Percentiles rank a stretch among this genome's conserved stretches.
Conservation (phyloP, 1,140 invertebrate genomes). For the Holcopasites calliopsidis region DNA sequence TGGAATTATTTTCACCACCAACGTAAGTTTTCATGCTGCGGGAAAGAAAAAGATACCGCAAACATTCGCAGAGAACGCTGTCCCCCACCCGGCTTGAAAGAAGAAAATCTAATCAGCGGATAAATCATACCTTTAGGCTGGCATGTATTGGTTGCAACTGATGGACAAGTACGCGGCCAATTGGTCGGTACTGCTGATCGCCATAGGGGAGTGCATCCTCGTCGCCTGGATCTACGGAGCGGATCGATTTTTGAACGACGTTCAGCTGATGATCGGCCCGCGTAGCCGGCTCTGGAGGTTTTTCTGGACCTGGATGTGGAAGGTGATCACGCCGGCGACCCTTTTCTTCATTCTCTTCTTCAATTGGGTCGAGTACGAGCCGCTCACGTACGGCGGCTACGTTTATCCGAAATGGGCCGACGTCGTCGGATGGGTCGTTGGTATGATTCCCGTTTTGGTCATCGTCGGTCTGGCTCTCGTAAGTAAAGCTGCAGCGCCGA, state of each 20-base stretch:
- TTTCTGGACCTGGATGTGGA: constrained; percentile 92
- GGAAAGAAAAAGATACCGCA: no score
- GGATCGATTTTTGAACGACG: constrained; percentile 88
- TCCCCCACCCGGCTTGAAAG: no score
- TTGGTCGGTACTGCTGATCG: constrained; percentile 91
- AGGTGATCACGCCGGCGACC: constrained; percentile 87
- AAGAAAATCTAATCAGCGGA: no score
- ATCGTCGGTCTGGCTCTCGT: constrained; percentile 84
- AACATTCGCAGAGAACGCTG: no score
- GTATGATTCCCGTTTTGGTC: constrained; percentile 85
- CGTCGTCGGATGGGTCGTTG: constrained; percentile 88
- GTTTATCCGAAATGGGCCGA: constrained; percentile 89
- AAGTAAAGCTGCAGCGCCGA: constrained; percentile 73
- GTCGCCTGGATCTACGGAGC: constrained; percentile 92
- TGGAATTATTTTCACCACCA: constrained; percentile 88
- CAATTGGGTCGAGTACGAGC: constrained; percentile 91
- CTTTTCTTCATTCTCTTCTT: constrained; percentile 89
- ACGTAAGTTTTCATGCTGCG: constrained; percentile 82
- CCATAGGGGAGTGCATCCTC: constrained; percentile 88
- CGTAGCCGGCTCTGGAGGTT: constrained; percentile 85
- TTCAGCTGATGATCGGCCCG: constrained; percentile 89
- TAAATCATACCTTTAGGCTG: no score
- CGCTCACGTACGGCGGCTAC: constrained; percentile 86
- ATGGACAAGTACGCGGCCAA: constrained; percentile 94
- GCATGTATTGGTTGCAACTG: constrained; percentile 91